Evolutionary conservation across 2,797 vertebrate species (phyloP), one percentile per base, ranked within the genome.

Genomic region (Oreonectes daqikongensis): DNA sequence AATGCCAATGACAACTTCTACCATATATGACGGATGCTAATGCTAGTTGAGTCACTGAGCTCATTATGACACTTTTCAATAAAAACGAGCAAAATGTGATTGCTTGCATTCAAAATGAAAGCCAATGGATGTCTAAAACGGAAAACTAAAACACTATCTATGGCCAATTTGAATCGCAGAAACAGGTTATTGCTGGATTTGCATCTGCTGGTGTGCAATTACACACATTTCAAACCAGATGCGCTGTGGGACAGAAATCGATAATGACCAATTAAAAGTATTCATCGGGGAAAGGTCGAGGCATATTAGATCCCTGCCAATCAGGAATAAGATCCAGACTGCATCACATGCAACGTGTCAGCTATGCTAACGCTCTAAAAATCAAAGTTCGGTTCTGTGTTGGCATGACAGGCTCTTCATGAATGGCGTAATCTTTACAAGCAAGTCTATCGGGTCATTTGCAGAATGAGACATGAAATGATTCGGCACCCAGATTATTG

Each of bases 311-410:
- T 18, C 28, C 52, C 40, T 38, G 53, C 30, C 63, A 57, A 59
- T 38, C 52, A 57, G 52, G 18, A 24, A 65, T 38, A 75, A 67
- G 32, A 57, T 30, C 52, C 53, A 18, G 26, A 52, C 35, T 63
- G 65, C 67, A 77, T 61, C 64, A 59, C 30, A 48, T 11, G 55
- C 40, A 52, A 69, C 46, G 78, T 26, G 72, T 15, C n/a, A 59
- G 77, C 75, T 69, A 72, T 75, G 12, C 42, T 42, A 83, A 75
- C 78, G 75, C 72, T 81, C 83, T 55, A 72, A 83, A 88, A 71
- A 80, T 75, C 70, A 76, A 79, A 84, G 84, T 89, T 89, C 87
- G 86, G 80, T 89, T 84, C 76, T 86, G 87, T 91, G 89, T 91
- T 88, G 83, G 75, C 72, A 82, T 85, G 86, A 89, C 90, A 90